phyloP scores from a whole-genome alignment of 2,888 invertebrate genomes.

The Drosophila peninsularis region DNA sequence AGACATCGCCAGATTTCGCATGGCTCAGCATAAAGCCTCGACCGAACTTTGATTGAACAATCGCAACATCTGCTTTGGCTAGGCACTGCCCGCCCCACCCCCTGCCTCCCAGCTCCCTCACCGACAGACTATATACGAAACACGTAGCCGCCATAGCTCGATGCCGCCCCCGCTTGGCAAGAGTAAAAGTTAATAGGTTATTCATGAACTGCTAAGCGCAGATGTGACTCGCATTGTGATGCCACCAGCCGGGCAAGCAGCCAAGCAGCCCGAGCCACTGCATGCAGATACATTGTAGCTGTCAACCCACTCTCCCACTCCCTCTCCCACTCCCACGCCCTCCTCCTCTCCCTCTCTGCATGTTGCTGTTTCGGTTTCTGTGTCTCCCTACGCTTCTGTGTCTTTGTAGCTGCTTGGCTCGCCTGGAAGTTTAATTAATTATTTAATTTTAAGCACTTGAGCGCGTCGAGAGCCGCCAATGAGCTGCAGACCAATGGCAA shows the following conservation, averaged over 20 bases:
- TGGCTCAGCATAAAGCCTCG: slow-evolving; percentile 4
- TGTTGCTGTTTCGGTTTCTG: background rate
- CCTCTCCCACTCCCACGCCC: background rate
- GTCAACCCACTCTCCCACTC: background rate
- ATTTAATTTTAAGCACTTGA: slow-evolving; percentile 80
- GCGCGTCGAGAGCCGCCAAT: slow-evolving; percentile 69
- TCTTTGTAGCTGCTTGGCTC: slow-evolving; percentile 21
- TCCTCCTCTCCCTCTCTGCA: background rate
- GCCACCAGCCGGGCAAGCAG: slow-evolving; percentile 20
- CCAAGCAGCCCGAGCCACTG: slow-evolving; percentile 7
- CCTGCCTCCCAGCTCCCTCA: background rate
- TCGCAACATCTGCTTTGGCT: slow-evolving; percentile 21
- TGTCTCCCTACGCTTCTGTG: background rate
- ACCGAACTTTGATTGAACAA: slow-evolving; percentile 68
- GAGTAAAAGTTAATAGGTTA: slow-evolving; percentile 80
- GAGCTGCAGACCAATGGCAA: slow-evolving; percentile 58
- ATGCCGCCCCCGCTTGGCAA: slow-evolving; percentile 22
- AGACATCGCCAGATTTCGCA: slow-evolving; percentile 20
- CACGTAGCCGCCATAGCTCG: slow-evolving; percentile 30
- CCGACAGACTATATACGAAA: slow-evolving; percentile 26
- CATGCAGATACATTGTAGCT: slow-evolving; percentile 47
- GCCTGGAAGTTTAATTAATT: slow-evolving; percentile 76
- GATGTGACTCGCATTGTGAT: slow-evolving; percentile 80
- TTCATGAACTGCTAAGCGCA: slow-evolving; percentile 81
- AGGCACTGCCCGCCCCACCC: background rate